phyloP scores from a whole-genome alignment of 2,888 invertebrate species.

The Morinoia aosen region DNA sequence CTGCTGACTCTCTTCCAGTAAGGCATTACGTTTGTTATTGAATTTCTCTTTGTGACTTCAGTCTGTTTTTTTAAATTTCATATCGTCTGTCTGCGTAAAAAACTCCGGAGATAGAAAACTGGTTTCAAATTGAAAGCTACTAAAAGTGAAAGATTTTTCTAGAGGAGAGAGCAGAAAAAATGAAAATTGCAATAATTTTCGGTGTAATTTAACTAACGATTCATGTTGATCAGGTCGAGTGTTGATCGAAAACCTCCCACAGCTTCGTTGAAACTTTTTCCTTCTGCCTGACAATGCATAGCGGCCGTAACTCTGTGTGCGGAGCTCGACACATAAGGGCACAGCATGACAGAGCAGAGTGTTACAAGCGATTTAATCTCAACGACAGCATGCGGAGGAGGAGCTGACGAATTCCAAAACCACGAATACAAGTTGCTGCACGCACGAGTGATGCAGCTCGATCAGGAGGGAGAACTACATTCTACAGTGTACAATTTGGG shows the following conservation, averaged over 20 bases:
- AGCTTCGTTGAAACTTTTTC: background rate
- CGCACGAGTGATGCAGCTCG: background rate
- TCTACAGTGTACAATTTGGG: background rate
- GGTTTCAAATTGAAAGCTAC: background rate
- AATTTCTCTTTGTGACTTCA: background rate
- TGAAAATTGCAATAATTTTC: background rate
- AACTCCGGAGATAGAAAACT: background rate
- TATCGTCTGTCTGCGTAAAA: background rate
- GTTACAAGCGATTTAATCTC: slow-evolving; percentile 18
- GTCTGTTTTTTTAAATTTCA: background rate
- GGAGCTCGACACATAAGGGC: background rate
- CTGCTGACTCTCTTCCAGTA: background rate
- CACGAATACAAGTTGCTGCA: background rate
- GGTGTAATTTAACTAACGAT: background rate
- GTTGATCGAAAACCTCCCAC: slow-evolving; percentile 22
- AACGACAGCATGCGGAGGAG: slow-evolving; percentile 4
- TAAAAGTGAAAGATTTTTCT: background rate
- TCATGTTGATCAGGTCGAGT: background rate
- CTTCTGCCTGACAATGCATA: background rate
- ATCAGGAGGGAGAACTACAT: background rate
- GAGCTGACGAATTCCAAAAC: slow-evolving; percentile 1
- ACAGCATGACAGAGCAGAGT: slow-evolving; percentile 19
- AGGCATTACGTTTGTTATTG: background rate
- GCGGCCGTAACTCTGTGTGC: background rate
- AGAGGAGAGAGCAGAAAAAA: background rate